Conservation (phyloP, 2,888 invertebrate genomes). For the Parnassius smintheus region DNA sequence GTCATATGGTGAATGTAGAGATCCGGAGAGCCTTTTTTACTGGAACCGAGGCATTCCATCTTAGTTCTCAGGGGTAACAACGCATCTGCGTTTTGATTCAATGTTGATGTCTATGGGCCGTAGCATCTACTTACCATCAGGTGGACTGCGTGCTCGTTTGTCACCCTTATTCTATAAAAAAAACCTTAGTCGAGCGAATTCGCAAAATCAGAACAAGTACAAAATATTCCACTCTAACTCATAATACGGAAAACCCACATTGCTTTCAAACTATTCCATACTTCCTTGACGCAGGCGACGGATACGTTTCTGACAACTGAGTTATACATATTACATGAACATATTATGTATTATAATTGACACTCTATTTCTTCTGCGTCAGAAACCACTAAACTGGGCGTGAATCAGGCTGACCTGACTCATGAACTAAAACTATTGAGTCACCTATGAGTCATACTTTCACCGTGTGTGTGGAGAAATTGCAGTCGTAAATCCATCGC, state of each 20-base stretch:
- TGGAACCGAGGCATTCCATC: too few species aligned
- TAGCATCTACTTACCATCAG: too few species aligned
- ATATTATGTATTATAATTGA: slow-evolving; percentile 1
- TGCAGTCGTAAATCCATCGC: slow-evolving; percentile 21
- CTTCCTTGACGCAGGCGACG: slow-evolving; percentile 3
- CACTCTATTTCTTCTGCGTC: slow-evolving; percentile 10
- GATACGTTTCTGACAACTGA: neutral
- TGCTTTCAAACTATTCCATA: slow-evolving; percentile 9
- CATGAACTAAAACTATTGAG: slow-evolving; percentile 18
- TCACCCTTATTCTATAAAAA: too few species aligned
- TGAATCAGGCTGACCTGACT: slow-evolving; percentile 19
- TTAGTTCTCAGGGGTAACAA: too few species aligned
- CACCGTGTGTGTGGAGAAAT: slow-evolving; percentile 22
- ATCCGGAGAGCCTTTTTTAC: too few species aligned
- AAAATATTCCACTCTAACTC: slow-evolving; percentile 12
- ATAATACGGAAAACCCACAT: slow-evolving; percentile 13
- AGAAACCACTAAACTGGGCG: neutral
- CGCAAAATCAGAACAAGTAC: slow-evolving; percentile 8
- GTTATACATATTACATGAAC: neutral
- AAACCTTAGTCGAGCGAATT: too few species aligned
- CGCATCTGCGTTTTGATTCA: too few species aligned
- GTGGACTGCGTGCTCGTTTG: too few species aligned
- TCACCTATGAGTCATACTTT: slow-evolving; percentile 24
- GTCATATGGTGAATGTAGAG: too few species aligned
- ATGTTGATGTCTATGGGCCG: too few species aligned